Conservation (phyloP, 1,140 invertebrate species). For the Papilio glaucus region DNA sequence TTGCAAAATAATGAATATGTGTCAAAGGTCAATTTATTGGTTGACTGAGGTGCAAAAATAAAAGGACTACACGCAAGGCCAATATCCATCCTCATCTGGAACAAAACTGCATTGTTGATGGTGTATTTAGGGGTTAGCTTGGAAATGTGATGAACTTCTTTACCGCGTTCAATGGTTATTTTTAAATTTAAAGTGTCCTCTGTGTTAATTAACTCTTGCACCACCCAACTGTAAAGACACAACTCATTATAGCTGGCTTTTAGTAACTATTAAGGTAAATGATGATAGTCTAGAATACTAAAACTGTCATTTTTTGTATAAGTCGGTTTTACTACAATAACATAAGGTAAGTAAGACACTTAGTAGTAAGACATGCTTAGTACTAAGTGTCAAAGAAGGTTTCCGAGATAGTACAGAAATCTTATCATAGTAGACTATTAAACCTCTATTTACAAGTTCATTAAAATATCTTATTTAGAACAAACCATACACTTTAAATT, state of each 20-base stretch:
- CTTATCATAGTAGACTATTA: no score
- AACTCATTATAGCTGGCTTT: background rate
- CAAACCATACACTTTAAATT: background rate
- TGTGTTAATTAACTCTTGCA: background rate
- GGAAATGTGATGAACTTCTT: background rate
- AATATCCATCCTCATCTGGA: conserved; percentile 3
- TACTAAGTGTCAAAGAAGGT: no score
- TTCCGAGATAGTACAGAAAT: no score
- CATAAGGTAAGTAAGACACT: no score
- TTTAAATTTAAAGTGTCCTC: background rate
- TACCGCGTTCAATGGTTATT: conserved; percentile 12
- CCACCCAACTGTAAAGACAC: background rate
- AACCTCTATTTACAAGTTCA: background rate
- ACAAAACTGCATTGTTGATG: conserved; percentile 1
- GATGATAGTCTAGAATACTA: no score
- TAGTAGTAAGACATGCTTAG: no score
- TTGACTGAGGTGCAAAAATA: background rate
- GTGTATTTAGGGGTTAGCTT: background rate
- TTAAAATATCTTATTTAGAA: background rate
- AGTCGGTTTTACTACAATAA: no score
- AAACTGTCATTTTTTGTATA: no score
- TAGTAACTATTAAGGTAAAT: background rate
- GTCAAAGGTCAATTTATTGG: background rate
- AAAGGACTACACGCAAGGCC: background rate
- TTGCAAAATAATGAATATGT: conserved; percentile 10